phyloP scores from a whole-genome alignment of 1,140 invertebrate genomes.

The Aporrectodea caliginosa region DNA sequence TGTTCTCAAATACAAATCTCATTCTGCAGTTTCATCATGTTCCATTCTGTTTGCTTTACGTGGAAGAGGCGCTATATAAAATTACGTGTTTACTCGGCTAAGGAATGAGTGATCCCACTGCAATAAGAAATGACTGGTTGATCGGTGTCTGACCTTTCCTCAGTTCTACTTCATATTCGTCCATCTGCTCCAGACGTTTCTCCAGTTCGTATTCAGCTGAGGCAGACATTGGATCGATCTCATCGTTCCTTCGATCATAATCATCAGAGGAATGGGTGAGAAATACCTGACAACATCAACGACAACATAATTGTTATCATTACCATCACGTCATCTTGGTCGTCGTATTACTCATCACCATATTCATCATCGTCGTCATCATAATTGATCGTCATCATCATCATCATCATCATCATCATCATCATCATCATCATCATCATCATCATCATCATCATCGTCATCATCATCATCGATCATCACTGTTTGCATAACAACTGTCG shows the following conservation, averaged over 20 bases:
- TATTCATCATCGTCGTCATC: neutral
- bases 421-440: constrained; percentile 22
- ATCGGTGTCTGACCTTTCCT: constrained; percentile 57
- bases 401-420: constrained; percentile 16
- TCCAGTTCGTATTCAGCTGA: constrained; percentile 98
- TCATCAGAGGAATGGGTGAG: constrained; percentile 92
- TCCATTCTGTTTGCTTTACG: too few species aligned
- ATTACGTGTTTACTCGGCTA: too few species aligned
- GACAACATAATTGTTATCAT: too few species aligned
- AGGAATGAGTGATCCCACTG: too few species aligned
- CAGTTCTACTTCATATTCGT: constrained; percentile 90
- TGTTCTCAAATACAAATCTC: too few species aligned
- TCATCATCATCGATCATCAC: too few species aligned
- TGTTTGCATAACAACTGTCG: too few species aligned
- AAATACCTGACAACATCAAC: constrained; percentile 67
- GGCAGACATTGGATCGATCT: constrained; percentile 97
- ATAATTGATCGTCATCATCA: neutral
- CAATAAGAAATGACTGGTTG: too few species aligned
- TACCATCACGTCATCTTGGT: neutral
- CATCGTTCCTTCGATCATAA: constrained; percentile 96
- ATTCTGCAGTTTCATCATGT: too few species aligned
- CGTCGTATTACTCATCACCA: neutral
- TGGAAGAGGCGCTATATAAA: too few species aligned
- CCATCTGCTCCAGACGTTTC: constrained; percentile 97
- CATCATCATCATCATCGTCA: constrained; percentile 7